Percentiles rank a stretch among this genome's conserved stretches.
These are phyloP conservation scores for Drosophila limbata DNA, from an alignment of 2,888 invertebrate genomes.

Conservation along the genomic window DNA sequence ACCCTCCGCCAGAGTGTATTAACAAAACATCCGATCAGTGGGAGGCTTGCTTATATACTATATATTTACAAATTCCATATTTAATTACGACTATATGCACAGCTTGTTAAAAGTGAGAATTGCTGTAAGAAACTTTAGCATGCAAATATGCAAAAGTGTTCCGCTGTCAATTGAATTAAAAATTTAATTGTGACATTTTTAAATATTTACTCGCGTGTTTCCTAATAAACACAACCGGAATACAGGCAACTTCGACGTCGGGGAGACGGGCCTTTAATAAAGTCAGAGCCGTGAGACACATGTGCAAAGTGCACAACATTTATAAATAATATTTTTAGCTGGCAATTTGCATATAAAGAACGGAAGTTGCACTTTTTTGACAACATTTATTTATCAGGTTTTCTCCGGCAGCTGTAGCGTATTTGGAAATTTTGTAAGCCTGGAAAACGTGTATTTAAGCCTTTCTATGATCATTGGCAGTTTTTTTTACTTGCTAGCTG, in stretches of 20 bases:
- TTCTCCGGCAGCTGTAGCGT: constrained; percentile 25
- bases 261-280: constrained; percentile 35
- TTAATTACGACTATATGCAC: constrained; percentile 26
- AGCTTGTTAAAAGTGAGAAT: constrained; percentile 70
- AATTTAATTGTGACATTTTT: constrained; percentile 61
- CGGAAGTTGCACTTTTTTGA: constrained; percentile 36
- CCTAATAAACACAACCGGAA: constrained; percentile 52
- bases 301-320: constrained; percentile 25
- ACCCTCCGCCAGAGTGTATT: neutral
- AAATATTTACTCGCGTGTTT: constrained; percentile 59
- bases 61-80: neutral
- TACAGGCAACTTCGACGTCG: constrained; percentile 2
- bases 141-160: constrained; percentile 16
- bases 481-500: constrained; percentile 27
- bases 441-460: constrained; percentile 10
- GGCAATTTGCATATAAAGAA: constrained; percentile 46
- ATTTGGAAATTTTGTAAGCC: constrained; percentile 14
- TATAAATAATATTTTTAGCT: constrained; percentile 48
- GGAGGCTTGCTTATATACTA: constrained; percentile 34
- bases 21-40: constrained; percentile 16
- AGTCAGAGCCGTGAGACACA: constrained; percentile 20
- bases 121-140: constrained; percentile 57
- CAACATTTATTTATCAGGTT: neutral
- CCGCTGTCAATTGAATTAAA: constrained; percentile 49
- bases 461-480: constrained; percentile 5